Base-by-base conservation (phyloP, 2,888 invertebrate genomes). In the Fragum fragum region DNA sequence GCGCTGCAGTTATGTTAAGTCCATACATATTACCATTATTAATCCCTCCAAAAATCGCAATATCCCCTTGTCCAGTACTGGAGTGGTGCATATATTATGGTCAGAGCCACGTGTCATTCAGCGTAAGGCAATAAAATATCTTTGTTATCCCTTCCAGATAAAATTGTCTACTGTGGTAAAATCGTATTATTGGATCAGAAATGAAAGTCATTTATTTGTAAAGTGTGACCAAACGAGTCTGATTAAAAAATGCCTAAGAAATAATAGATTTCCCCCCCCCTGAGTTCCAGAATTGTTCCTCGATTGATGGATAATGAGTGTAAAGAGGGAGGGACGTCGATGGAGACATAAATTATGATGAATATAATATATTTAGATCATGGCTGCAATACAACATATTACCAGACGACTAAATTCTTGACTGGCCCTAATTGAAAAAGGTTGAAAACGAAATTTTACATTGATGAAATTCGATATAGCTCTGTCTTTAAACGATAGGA, bases 21-120 rank as follows among this genome's bases (percentile, higher is more conserved):
- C 81, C 81, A 39, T 81, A 81, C 81, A 81, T 81, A 16, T 59
- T 70, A 70, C 53, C 57, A 59, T 66, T 66, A n/a, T 66, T 66
- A 66, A 66, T 42, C 42, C 66, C 21, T 42, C 39, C 23, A 32
- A 66, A 39, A 26, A 16, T 42, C 6, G 21, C 28, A 66, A 23
- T 42, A 21, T 11, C 47, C 42, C 23, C 42, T 21, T 23, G 66
- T 42, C 42, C 42, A 66, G 66, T 29, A 23, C 23, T n/a, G 42
- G 66, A 28, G 42, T 61, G 28, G 21, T 61, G 73, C 73, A 73
- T 73, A 73, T 61, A 73, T 73, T 73, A 73, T 73, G 42, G 42
- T 6, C 21, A 32, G 29, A 70, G 55, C 36, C 71, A 55, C 47
- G 53, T 70, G 69, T 23, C 69, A 39, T 32, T 63, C 63, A 63